Conservation (phyloP, 2,797 vertebrate species). For the Pristis pectinata region DNA sequence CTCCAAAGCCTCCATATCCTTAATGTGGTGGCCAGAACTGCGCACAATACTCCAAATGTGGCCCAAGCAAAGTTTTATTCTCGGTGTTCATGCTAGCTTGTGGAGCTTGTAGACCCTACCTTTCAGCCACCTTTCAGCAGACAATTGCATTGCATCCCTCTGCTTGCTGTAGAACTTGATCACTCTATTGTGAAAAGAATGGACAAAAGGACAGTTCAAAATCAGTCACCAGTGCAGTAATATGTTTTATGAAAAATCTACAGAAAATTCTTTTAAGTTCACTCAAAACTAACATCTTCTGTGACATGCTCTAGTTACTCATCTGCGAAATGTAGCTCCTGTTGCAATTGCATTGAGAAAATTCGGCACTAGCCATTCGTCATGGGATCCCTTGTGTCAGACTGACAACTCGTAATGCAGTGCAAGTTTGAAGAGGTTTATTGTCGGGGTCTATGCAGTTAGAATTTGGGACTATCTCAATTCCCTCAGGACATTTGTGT, state of each 20-base stretch:
- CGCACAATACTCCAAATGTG: no score
- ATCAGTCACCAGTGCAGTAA: neutral
- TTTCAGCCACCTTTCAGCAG: slow-evolving; percentile 71
- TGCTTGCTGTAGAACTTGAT: slow-evolving; percentile 68
- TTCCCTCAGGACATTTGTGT: no score
- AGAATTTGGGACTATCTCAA: no score
- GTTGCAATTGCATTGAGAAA: no score
- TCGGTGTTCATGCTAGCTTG: neutral
- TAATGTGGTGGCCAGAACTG: no score
- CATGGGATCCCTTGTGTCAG: no score
- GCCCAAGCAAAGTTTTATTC: no score
- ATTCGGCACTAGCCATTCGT: no score
- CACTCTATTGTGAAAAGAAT: slow-evolving; percentile 55
- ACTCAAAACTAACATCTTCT: neutral
- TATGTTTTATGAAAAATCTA: neutral
- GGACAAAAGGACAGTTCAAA: neutral
- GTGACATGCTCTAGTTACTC: neutral
- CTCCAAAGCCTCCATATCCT: no score
- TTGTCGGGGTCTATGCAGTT: no score
- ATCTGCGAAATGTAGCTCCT: neutral
- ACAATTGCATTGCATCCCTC: slow-evolving; percentile 61
- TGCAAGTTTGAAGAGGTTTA: no score
- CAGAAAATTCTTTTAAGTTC: neutral
- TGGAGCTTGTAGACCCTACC: slow-evolving; percentile 49
- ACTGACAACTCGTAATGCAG: no score